A percentile compares a stretch with the other conserved stretches of the same genome.
These are phyloP conservation scores for Stictonetta naevosa DNA, from an alignment of 2,113 vertebrate species.

Conservation along the genomic window DNA sequence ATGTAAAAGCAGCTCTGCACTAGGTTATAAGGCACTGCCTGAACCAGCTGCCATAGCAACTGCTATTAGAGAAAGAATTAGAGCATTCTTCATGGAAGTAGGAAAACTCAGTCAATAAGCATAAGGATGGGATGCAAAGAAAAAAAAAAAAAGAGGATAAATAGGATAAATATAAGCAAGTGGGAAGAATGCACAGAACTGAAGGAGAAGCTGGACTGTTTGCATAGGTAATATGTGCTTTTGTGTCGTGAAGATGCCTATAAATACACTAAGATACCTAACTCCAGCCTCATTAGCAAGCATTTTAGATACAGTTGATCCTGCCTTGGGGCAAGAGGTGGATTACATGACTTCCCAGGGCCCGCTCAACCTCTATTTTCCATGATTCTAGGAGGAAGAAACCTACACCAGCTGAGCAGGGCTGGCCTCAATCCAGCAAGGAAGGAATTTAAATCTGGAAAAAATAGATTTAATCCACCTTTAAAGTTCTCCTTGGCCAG, in stretches of 20 bases:
- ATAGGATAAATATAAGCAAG: neutral
- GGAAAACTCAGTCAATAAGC: constrained; percentile 29
- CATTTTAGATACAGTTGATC: constrained; percentile 69
- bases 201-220: neutral
- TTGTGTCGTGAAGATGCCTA: neutral
- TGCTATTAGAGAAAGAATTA: constrained; percentile 48
- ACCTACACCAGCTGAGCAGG: constrained; percentile 44
- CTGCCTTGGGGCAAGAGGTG: constrained; percentile 53
- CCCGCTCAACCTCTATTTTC: constrained; percentile 64
- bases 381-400: constrained; percentile 61
- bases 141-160: neutral
- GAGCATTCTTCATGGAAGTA: constrained; percentile 21
- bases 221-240: neutral
- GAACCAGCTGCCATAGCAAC: constrained; percentile 66
- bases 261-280: constrained; percentile 61
- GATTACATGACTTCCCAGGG: constrained; percentile 59
- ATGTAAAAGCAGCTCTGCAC: neutral
- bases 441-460: constrained; percentile 56
- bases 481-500: constrained; percentile 4
- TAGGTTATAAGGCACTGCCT: constrained; percentile 37
- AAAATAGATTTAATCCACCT: constrained; percentile 24
- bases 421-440: constrained; percentile 2
- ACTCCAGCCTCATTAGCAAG: constrained; percentile 62
- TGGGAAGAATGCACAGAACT: neutral
- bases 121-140: neutral